Evolutionary conservation across 2,113 vertebrate species (phyloP).

Genomic region (Andinoacara biseriatus): DNA sequence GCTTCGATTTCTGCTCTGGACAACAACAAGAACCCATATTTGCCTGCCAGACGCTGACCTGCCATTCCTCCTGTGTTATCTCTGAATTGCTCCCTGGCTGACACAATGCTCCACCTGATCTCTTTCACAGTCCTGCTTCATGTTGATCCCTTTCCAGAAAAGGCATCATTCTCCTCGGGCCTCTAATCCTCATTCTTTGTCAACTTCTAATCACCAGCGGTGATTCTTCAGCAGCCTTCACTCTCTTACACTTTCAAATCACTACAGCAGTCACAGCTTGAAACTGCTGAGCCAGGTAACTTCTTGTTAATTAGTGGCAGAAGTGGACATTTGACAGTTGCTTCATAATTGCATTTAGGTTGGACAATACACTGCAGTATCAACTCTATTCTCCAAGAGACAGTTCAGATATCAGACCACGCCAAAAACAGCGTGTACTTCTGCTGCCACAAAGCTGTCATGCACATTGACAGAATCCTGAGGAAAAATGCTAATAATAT

Average conservation of each 20-base stretch:
- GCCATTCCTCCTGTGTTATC: conserved; percentile 22
- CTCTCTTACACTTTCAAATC: conserved; percentile 35
- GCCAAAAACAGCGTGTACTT: conserved; percentile 29
- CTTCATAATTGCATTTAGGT: conserved; percentile 47
- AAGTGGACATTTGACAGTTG: conserved; percentile 21
- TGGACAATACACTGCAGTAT: conserved; percentile 12
- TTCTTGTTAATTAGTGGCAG: conserved; percentile 21
- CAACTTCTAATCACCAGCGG: conserved; percentile 59
- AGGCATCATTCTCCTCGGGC: conserved; percentile 2
- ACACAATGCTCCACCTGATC: conserved; percentile 51
- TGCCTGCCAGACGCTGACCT: background rate
- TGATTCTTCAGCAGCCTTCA: conserved; percentile 13
- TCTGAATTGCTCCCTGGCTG: conserved; percentile 27
- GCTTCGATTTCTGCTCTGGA: background rate
- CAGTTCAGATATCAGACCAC: conserved; percentile 28
- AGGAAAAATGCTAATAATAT: conserved; percentile 66
- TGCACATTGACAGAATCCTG: conserved; percentile 29
- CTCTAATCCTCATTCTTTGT: conserved; percentile 44
- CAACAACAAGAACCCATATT: background rate
- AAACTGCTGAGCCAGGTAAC: conserved; percentile 40
- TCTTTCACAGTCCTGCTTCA: conserved; percentile 24
- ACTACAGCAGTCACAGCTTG: background rate
- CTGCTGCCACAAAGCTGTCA: conserved; percentile 21
- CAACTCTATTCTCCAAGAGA: conserved; percentile 21
- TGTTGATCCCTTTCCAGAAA: conserved; percentile 8